These are phyloP conservation scores for Eurois occulta DNA, from an alignment of 2,888 invertebrate genomes.

Conservation along the genomic window DNA sequence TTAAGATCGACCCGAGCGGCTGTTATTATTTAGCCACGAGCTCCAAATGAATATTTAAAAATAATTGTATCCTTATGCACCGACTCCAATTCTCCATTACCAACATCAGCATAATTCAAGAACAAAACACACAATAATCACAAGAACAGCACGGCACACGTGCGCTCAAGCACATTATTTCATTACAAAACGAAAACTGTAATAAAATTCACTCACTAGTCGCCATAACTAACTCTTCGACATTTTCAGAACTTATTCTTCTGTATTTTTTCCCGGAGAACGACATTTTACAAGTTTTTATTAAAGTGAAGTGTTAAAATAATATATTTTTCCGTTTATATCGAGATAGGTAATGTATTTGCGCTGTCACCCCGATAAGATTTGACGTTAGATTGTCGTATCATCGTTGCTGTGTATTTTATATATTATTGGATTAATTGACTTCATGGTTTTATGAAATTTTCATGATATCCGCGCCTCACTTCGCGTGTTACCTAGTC, in stretches of 20 bases:
- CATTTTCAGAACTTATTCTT: constrained; percentile 78
- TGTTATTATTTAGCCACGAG: too few relatives aligned
- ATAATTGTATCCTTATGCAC: background rate
- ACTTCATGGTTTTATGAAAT: background rate
- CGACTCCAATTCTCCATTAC: too few relatives aligned
- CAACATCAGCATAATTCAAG: background rate
- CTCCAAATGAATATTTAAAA: background rate
- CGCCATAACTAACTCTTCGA: constrained; percentile 76
- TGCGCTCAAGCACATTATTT: background rate
- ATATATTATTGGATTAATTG: constrained; percentile 34
- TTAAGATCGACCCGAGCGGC: too few relatives aligned
- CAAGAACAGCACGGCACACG: background rate
- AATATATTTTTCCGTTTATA: constrained; percentile 21
- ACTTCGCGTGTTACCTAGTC: background rate
- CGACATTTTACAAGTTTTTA: constrained; percentile 72
- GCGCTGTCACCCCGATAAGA: constrained; percentile 57
- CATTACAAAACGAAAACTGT: background rate
- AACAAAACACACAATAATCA: constrained; percentile 7
- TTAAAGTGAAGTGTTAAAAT: constrained; percentile 35
- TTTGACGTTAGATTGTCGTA: constrained; percentile 47
- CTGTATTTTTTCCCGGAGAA: constrained; percentile 82
- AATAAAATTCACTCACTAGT: constrained; percentile 75
- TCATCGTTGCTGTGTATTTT: constrained; percentile 37
- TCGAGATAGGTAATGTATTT: constrained; percentile 20
- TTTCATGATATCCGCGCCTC: background rate